Percentiles rank a stretch among this genome's conserved stretches.
Conservation (phyloP, 2,113 vertebrate genomes). For the Melospiza georgiana region DNA sequence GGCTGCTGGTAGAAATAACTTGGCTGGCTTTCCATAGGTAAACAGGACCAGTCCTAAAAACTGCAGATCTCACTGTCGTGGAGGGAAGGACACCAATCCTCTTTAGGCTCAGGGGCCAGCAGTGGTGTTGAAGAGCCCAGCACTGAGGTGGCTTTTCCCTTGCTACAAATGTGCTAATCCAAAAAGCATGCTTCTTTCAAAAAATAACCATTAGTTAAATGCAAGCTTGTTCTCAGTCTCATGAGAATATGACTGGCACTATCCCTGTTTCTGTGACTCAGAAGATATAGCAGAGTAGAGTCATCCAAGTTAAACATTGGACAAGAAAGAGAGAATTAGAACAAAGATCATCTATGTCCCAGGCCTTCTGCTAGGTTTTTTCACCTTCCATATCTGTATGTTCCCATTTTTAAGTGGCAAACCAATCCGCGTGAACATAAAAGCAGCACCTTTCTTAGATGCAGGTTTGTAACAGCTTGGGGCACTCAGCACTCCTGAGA, state of each 20-base stretch:
- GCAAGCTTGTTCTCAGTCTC: fast-evolving
- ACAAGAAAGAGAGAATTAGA: neutral
- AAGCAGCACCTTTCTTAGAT: neutral
- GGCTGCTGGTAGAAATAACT: neutral
- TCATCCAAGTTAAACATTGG: neutral
- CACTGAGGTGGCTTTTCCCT: neutral
- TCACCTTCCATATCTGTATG: neutral
- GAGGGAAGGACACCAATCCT: neutral
- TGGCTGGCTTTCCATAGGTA: neutral
- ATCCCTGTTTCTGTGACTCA: neutral
- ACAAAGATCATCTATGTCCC: neutral
- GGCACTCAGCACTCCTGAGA: neutral
- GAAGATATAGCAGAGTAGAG: neutral
- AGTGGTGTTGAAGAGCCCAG: neutral
- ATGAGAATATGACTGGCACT: neutral
- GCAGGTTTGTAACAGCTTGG: neutral
- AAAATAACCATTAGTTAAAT: neutral
- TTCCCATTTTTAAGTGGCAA: neutral
- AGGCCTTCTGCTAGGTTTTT: neutral
- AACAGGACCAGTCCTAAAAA: neutral
- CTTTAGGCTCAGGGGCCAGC: neutral
- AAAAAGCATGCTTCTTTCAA: neutral
- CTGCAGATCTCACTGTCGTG: neutral
- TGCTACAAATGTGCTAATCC: neutral
- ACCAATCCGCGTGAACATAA: neutral